Conservation (phyloP, 2,888 invertebrate genomes). For the Laothoe populi region DNA sequence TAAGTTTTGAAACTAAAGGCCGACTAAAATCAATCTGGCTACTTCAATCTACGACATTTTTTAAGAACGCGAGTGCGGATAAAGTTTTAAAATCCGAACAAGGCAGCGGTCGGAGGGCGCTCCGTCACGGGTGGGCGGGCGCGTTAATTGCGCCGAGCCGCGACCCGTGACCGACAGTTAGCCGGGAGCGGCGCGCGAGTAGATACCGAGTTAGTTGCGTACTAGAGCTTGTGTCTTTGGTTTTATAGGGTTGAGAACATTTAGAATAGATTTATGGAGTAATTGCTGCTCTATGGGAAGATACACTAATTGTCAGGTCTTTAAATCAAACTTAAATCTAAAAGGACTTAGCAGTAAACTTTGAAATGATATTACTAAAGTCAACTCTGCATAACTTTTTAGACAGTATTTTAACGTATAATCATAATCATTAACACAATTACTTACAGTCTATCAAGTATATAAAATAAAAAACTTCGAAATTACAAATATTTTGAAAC, state of each 20-base stretch:
- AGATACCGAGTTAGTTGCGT: conserved; percentile 36
- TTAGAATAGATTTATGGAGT: no score
- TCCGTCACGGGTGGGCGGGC: conserved; percentile 71
- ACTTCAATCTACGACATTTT: not conserved
- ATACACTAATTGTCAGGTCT: no score
- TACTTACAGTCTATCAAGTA: no score
- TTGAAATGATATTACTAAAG: no score
- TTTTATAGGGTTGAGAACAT: conserved; percentile 1
- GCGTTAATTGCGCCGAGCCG: conserved; percentile 59
- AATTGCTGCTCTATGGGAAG: no score
- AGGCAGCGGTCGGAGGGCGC: conserved; percentile 38
- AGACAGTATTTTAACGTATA: no score
- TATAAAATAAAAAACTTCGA: no score
- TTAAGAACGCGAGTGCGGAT: conserved; percentile 1
- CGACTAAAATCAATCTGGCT: not conserved
- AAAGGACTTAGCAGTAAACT: no score
- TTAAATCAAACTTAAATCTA: no score
- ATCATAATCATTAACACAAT: no score
- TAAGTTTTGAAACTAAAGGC: not conserved
- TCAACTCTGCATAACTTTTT: no score
- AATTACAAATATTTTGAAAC: no score
- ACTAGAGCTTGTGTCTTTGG: not conserved
- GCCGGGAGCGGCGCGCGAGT: conserved; percentile 44
- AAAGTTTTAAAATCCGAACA: conserved; percentile 23
- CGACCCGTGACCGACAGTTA: conserved; percentile 69